A percentile compares a stretch with the other conserved stretches of the same genome.
Conservation (phyloP, 2,797 vertebrate genomes). For the Mastacembelus armatus region DNA sequence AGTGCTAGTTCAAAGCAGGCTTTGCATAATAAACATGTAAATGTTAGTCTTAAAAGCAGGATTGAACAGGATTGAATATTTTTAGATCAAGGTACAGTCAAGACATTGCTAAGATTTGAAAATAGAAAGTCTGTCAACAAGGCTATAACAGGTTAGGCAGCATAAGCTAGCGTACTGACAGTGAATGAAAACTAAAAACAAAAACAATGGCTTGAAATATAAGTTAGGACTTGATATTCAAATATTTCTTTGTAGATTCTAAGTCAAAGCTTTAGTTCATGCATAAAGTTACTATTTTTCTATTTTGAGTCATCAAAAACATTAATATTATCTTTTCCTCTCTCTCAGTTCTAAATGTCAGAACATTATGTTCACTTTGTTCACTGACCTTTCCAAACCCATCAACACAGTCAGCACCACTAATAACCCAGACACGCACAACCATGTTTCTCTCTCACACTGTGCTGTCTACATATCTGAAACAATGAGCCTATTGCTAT, state of each 20-base stretch:
- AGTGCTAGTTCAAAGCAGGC: slow-evolving; percentile 3
- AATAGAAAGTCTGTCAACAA: slow-evolving; percentile 41
- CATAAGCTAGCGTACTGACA: not conserved
- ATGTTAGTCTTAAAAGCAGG: slow-evolving; percentile 23
- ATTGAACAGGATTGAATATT: slow-evolving; percentile 14
- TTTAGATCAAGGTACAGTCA: slow-evolving; percentile 23
- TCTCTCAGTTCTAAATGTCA: slow-evolving; percentile 79
- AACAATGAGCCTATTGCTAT: slow-evolving; percentile 52
- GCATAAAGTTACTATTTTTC: slow-evolving; percentile 8
- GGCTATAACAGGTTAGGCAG: slow-evolving; percentile 4
- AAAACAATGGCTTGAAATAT: not conserved
- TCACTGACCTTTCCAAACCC: slow-evolving; percentile 78
- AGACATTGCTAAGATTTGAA: slow-evolving; percentile 16
- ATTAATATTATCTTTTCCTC: slow-evolving; percentile 67
- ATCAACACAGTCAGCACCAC: slow-evolving; percentile 62
- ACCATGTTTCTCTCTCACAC: slow-evolving; percentile 50
- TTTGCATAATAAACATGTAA: slow-evolving; percentile 27
- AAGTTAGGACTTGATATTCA: not conserved
- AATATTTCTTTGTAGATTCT: not conserved
- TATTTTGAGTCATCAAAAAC: slow-evolving; percentile 60
- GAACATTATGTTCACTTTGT: slow-evolving; percentile 68
- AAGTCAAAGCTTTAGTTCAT: slow-evolving; percentile 24
- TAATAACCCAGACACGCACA: slow-evolving; percentile 64
- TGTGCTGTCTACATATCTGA: slow-evolving; percentile 55
- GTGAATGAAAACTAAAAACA: not conserved